Evolutionary conservation across 2,888 invertebrate genomes (phyloP).

Genomic region (Liposcelis brunnea): DNA sequence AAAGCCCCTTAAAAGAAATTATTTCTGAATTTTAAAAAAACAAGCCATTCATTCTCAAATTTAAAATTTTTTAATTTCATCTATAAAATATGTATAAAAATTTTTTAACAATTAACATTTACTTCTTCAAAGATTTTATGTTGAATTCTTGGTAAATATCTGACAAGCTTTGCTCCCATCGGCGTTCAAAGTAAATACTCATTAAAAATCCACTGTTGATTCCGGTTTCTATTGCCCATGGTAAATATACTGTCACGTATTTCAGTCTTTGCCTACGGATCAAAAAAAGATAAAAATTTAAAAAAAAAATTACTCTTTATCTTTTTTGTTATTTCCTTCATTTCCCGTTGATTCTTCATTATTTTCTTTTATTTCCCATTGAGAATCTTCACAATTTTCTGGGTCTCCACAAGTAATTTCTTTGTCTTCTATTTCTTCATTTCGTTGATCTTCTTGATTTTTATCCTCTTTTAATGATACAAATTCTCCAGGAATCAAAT

Average conservation of each 20-base stretch:
- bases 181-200: conserved; percentile 79
- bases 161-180: conserved; percentile 75
- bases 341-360: too few species aligned
- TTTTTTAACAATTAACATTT: too few species aligned
- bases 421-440: background rate
- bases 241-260: conserved; percentile 60
- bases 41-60: too few species aligned
- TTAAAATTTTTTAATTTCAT: too few species aligned
- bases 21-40: too few species aligned
- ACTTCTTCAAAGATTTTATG: conserved; percentile 37
- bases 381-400: too few species aligned
- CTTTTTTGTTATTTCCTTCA: too few species aligned
- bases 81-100: too few species aligned
- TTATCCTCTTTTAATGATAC: background rate
- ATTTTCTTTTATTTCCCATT: too few species aligned
- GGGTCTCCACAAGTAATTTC: too few species aligned
- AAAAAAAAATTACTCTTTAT: conserved; percentile 3
- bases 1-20: too few species aligned
- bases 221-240: conserved; percentile 74
- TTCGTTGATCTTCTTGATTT: background rate
- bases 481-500: background rate
- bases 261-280: conserved; percentile 48
- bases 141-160: conserved; percentile 70
- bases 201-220: conserved; percentile 59
- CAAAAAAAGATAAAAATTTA: conserved; percentile 10